Conservation (phyloP, 1,140 invertebrate genomes). For the Zaprionus ghesquierei region DNA sequence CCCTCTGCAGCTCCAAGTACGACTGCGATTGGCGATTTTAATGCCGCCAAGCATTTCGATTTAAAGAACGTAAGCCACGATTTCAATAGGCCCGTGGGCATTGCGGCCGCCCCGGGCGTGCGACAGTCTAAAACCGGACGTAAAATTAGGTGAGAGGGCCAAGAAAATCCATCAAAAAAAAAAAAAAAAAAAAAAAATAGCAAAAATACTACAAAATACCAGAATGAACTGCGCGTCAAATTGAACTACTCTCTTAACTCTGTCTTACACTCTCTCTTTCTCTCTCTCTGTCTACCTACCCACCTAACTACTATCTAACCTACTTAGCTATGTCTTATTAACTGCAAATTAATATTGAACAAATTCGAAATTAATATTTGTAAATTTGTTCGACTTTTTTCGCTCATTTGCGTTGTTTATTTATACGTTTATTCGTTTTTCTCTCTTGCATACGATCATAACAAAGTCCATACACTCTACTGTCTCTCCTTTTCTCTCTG, state of each 20-base stretch:
- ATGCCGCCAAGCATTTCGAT: slow-evolving; percentile 81
- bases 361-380: slow-evolving; percentile 34
- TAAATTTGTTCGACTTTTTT: slow-evolving; percentile 15
- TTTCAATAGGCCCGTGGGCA: slow-evolving; percentile 81
- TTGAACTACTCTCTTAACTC: slow-evolving; percentile 32
- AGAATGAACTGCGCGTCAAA: slow-evolving; percentile 49
- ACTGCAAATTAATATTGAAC: slow-evolving; percentile 21
- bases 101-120: slow-evolving; percentile 69
- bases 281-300: slow-evolving; percentile 9
- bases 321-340: slow-evolving; percentile 48
- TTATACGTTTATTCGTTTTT: neutral
- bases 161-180: slow-evolving; percentile 18
- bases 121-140: slow-evolving; percentile 78
- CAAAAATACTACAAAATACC: too few relatives aligned
- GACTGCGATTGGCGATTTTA: slow-evolving; percentile 54
- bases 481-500: slow-evolving; percentile 31
- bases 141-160: slow-evolving; percentile 82
- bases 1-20: slow-evolving; percentile 23
- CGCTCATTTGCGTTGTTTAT: neutral
- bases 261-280: slow-evolving; percentile 3
- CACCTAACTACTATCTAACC: slow-evolving; percentile 26
- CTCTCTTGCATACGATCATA: neutral
- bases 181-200: slow-evolving; percentile 4
- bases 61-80: slow-evolving; percentile 75
- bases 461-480: neutral